A percentile compares a stretch with the other conserved stretches of the same genome.
Conservation (phyloP, 2,888 invertebrate species). For the Autographa gamma region DNA sequence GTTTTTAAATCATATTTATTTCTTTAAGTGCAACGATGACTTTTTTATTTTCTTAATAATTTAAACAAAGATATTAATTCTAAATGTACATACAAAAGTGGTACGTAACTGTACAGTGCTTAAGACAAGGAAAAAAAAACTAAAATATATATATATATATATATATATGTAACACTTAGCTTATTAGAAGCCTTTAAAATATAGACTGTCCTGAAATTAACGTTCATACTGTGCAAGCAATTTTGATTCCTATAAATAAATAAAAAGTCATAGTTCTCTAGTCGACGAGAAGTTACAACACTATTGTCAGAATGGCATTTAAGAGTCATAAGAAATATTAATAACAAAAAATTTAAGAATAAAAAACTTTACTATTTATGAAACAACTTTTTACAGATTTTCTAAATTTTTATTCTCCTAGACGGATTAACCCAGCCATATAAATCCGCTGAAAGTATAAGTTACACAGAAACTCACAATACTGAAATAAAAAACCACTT, state of each 20-base stretch:
- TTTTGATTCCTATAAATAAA: neutral
- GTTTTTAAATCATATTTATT: neutral
- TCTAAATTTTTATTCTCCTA: slow-evolving; percentile 21
- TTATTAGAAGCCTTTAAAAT: too few species aligned
- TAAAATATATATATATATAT: too few species aligned
- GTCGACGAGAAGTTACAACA: neutral
- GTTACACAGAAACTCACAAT: slow-evolving; percentile 58
- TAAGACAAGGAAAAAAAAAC: too few species aligned
- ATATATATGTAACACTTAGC: too few species aligned
- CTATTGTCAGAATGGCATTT: neutral
- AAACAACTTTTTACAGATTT: neutral
- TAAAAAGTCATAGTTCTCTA: neutral
- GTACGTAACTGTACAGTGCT: too few species aligned
- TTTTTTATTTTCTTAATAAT: too few species aligned
- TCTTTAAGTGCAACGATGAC: too few species aligned
- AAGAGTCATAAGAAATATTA: neutral
- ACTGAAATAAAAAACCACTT: slow-evolving; percentile 62
- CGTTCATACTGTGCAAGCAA: neutral
- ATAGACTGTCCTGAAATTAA: too few species aligned
- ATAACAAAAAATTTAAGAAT: neutral
- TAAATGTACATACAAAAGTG: too few species aligned
- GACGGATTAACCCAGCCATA: slow-evolving; percentile 37
- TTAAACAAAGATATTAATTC: too few species aligned
- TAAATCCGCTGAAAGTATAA: slow-evolving; percentile 56
- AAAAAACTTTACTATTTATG: neutral